phyloP scores from a whole-genome alignment of 2,113 vertebrate species.

The Gorsachius goisagi region DNA sequence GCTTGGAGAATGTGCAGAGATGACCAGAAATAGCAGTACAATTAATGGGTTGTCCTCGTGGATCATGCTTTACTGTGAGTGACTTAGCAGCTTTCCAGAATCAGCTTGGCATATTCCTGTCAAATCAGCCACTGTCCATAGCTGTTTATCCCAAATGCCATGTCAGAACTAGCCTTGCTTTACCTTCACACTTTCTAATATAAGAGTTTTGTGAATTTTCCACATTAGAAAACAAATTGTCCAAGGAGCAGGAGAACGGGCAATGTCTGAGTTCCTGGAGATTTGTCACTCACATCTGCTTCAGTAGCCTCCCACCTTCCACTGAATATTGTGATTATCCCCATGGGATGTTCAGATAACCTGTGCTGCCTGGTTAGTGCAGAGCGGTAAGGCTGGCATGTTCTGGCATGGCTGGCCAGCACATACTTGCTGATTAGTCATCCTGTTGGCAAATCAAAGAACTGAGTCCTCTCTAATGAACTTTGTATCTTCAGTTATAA shows the following conservation, averaged over 20 bases:
- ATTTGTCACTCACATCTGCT: background rate
- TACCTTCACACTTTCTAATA: background rate
- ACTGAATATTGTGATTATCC: background rate
- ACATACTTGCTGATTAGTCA: background rate
- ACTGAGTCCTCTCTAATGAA: background rate
- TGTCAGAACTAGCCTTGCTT: background rate
- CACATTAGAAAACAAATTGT: background rate
- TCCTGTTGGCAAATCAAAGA: background rate
- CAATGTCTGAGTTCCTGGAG: background rate
- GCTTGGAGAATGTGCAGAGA: background rate
- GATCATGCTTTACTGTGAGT: background rate
- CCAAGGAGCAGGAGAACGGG: background rate
- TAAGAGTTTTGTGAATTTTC: background rate
- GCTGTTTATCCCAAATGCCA: background rate
- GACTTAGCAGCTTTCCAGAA: background rate
- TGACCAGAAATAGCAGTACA: background rate
- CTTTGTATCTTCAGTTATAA: background rate
- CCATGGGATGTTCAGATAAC: background rate
- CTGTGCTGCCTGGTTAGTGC: background rate
- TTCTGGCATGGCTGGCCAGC: background rate
- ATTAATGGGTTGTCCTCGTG: background rate
- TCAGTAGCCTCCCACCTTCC: background rate
- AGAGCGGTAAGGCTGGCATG: background rate
- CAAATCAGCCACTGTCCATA: background rate
- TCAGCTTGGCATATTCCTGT: background rate